Conservation (phyloP, 2,113 vertebrate genomes). For the Mus pahari region DNA sequence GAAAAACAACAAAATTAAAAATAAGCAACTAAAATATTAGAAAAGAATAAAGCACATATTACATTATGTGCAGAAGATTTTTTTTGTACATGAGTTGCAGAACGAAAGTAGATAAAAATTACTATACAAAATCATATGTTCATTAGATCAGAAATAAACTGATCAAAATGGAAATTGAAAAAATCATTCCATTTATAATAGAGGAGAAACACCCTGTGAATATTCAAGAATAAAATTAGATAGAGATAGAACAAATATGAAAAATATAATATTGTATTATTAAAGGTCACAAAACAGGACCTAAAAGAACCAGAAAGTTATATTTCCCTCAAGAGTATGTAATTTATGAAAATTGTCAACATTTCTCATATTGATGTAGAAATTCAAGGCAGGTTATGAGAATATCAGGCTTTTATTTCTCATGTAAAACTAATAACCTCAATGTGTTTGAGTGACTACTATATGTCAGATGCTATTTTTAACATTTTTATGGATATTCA, state of each 20-base stretch:
- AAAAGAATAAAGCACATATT: not conserved
- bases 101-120: not conserved
- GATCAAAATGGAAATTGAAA: not conserved
- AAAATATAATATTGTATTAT: not conserved
- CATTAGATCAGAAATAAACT: not conserved
- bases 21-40: not conserved
- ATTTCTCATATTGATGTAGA: not conserved
- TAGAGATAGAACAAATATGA: not conserved
- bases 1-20: not conserved
- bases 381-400: not conserved
- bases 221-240: not conserved
- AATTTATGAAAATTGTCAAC: not conserved
- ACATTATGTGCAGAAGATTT: not conserved
- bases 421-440: not conserved
- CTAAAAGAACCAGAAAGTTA: not conserved
- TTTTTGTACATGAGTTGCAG: constrained; percentile 2
- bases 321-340: not conserved
- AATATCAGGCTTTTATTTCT: not conserved
- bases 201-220: not conserved
- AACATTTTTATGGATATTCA: not conserved
- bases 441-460: not conserved
- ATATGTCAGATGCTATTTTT: not conserved
- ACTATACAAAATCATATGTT: not conserved
- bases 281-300: not conserved
- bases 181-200: not conserved